Conservation (phyloP, 2,797 vertebrate species). For the Ctenosaura bakeri region DNA sequence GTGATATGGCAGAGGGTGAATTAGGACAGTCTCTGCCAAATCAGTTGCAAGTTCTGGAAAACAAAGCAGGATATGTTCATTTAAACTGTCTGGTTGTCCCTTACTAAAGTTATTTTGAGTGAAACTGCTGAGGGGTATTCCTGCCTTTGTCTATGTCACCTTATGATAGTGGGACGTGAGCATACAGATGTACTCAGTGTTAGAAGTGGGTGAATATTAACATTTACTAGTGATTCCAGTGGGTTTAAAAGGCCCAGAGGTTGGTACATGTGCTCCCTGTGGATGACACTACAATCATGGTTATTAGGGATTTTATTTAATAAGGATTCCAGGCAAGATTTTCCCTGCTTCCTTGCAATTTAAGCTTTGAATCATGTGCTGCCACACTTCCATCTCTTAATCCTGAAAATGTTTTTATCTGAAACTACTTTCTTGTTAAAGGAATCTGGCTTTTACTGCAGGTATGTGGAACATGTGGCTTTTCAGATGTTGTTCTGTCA, state of each 20-base stretch:
- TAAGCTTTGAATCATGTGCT: not conserved
- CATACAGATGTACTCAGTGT: not conserved
- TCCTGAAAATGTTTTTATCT: not conserved
- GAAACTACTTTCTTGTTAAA: not conserved
- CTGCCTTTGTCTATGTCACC: not conserved
- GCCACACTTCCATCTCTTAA: not conserved
- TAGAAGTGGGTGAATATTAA: not conserved
- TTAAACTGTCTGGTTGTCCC: constrained; percentile 13
- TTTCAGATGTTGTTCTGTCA: no score
- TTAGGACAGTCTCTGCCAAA: no score
- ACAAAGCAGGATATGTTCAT: not conserved
- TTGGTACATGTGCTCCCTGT: not conserved
- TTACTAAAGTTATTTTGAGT: constrained; percentile 17
- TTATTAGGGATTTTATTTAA: no score
- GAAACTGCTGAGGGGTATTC: not conserved
- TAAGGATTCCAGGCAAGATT: not conserved
- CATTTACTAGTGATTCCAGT: not conserved
- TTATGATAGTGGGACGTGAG: not conserved
- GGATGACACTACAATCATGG: no score
- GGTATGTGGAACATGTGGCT: no score
- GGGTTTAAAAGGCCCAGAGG: not conserved
- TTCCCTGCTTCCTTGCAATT: not conserved
- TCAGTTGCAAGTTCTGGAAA: not conserved
- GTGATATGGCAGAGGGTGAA: no score
- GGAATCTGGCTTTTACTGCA: not conserved